Evolutionary conservation across 2,113 vertebrate genomes (phyloP), one percentile per base, ranked within the genome.

Genomic region (Planiliza haematocheilus): DNA sequence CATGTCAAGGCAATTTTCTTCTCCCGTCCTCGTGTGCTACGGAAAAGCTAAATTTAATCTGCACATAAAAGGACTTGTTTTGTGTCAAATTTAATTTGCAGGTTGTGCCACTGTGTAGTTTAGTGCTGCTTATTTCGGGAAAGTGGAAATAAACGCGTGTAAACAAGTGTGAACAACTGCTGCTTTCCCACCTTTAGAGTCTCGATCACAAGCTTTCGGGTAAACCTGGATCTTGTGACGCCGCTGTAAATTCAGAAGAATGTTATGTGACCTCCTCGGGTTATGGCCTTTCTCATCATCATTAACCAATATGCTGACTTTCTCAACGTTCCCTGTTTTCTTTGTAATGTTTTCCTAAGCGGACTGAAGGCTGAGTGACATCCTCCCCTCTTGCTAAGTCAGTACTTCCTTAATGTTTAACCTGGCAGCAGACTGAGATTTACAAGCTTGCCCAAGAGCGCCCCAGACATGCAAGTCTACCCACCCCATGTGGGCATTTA

Each of bases 291-390:
- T 83, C 39, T n/a, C 20, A 37, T 61, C 45, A 77, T 79, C 70
- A 67, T 82, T 77, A 69, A 79, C 65, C 38, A 45, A 38, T 13
- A 48, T 63, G 81, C 62, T 83, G 79, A 86, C 76, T 80, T 79
- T 58, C 45, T 38, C 3, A 2, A 16, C 41, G 2, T 52, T 53
- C 11, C 50, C 56, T 74, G 3, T 64, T 77, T 79, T 79, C 60
- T 24, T 76, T 79, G 18, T 14, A 51, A 20, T 82, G 65, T 87
- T 85, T 81, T 75, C 61, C 62, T 10, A 77, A 74, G 52, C 64
- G 70, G 41, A 56, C 41, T 41, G 17, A 17, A 56, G 69, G 10
- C 53, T 53, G 18, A 74, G 20, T 20, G 6, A 78, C 73, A 58
- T 82, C 59, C 71, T 75, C 58, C 51, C 20, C 8, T 77, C 37